A percentile compares a stretch with the other conserved stretches of the same genome.
Conservation (phyloP, 2,113 vertebrate genomes). For the Pycnonotus jocosus region DNA sequence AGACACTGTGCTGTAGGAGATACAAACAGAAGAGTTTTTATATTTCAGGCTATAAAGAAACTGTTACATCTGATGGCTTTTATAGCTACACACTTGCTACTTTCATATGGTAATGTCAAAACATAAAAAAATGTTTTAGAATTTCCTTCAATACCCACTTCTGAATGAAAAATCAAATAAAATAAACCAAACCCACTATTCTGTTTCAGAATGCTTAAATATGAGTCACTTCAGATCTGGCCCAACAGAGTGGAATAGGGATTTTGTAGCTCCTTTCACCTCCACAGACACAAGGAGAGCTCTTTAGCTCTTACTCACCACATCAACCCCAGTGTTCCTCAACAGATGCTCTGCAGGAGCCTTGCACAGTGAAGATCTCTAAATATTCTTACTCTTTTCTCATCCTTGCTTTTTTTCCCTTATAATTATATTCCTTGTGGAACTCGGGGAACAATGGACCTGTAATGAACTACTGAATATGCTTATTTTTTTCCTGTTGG, state of each 20-base stretch:
- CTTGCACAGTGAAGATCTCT: not conserved
- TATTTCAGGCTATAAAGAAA: not conserved
- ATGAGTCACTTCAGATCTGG: not conserved
- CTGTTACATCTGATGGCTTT: not conserved
- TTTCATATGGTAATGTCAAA: not conserved
- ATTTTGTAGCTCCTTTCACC: not conserved
- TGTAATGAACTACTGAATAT: not conserved
- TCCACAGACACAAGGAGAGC: not conserved
- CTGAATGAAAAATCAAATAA: not conserved
- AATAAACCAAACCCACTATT: not conserved
- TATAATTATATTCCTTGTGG: not conserved
- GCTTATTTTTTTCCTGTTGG: not conserved
- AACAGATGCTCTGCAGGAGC: not conserved
- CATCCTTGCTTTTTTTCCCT: not conserved
- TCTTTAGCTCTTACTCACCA: not conserved
- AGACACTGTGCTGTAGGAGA: slow-evolving; percentile 83
- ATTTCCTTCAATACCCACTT: not conserved
- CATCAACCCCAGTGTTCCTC: not conserved
- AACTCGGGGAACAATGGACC: not conserved
- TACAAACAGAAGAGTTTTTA: not conserved
- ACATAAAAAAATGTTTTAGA: not conserved
- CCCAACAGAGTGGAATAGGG: not conserved
- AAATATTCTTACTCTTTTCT: not conserved
- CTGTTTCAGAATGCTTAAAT: not conserved
- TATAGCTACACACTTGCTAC: not conserved